phyloP scores from a whole-genome alignment of 2,113 vertebrate species.

The Riparia riparia region DNA sequence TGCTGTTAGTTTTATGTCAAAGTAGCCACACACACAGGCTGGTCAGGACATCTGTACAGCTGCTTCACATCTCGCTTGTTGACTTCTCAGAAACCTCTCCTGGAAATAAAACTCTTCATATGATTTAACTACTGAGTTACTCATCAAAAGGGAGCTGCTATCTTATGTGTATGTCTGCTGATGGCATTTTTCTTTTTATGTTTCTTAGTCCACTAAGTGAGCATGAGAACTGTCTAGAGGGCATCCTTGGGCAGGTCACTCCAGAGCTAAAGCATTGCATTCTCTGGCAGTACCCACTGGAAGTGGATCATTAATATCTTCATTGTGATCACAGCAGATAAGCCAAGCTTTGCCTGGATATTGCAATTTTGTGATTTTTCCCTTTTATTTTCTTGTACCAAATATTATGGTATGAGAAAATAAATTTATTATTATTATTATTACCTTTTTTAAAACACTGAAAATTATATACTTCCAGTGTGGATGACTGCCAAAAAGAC shows the following conservation, averaged over 20 bases:
- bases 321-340: background rate
- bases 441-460: background rate
- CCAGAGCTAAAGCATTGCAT: accelerated
- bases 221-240: background rate
- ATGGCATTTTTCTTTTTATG: background rate
- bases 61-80: background rate
- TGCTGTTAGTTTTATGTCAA: background rate
- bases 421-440: background rate
- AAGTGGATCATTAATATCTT: background rate
- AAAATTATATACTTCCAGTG: background rate
- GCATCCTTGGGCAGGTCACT: background rate
- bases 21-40: background rate
- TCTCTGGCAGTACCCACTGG: background rate
- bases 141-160: background rate
- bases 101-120: background rate
- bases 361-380: background rate
- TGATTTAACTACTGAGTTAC: background rate
- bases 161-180: background rate
- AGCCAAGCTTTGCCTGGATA: background rate
- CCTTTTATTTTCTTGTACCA: background rate
- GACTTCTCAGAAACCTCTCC: background rate
- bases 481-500: background rate
- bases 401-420: background rate
- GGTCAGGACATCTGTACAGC: background rate
- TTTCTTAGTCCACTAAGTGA: background rate